Conservation (phyloP, 2,797 vertebrate genomes). For the Sarcophilus harrisii region DNA sequence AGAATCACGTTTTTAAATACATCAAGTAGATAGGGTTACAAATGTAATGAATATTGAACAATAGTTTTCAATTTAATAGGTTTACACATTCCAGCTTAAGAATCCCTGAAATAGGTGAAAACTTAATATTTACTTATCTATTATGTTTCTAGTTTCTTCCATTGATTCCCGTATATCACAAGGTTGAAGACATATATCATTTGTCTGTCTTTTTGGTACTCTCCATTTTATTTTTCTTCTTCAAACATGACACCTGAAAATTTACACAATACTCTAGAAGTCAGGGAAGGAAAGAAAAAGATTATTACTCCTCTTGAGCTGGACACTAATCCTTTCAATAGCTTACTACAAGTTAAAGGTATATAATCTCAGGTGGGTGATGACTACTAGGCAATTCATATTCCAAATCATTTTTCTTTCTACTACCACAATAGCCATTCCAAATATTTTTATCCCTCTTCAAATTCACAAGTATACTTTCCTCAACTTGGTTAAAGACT, state of each 20-base stretch:
- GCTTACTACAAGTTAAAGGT: background rate
- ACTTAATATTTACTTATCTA: background rate
- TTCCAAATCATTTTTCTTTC: background rate
- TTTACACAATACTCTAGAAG: background rate
- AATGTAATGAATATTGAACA: background rate
- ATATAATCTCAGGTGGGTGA: background rate
- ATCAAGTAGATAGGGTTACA: background rate
- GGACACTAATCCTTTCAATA: background rate
- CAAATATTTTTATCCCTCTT: background rate
- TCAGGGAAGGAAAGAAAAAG: background rate
- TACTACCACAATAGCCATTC: background rate
- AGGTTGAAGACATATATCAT: background rate
- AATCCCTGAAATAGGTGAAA: background rate
- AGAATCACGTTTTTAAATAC: background rate
- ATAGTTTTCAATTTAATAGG: background rate
- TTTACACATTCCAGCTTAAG: background rate
- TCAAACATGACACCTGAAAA: background rate
- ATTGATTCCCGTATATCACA: background rate
- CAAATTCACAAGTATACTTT: background rate
- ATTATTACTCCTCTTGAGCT: background rate
- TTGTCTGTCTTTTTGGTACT: background rate
- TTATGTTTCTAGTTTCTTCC: background rate
- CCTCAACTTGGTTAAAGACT: background rate
- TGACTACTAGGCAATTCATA: background rate
- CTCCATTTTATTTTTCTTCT: background rate